Evolutionary conservation across 2,888 invertebrate species (phyloP), one percentile per base, ranked within the genome.

Genomic region (Phengaris arion): DNA sequence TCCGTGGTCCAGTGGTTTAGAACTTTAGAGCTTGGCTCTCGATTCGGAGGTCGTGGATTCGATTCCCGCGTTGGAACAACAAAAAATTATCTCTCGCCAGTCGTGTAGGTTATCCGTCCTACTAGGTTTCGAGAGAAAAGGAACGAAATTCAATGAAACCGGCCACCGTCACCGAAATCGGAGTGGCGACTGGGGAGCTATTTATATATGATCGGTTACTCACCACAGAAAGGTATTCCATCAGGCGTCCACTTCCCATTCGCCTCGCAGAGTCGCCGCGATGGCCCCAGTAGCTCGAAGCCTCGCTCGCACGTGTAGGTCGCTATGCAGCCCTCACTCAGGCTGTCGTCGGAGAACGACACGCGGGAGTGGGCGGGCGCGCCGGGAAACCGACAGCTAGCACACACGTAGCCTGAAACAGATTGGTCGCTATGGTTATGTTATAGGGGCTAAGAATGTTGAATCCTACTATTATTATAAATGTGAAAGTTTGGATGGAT

Each of bases 221-320:
- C 88, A 98, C 98, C 98, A 89, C 98, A 98, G 89, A 98, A 98
- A 7, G 98, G 98, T 82, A 98, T 97, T 76, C 98, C 98, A 85
- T 97, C 97, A 0, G 98, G 98, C 8, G 95, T 89, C 98, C 98
- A 98, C 68, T 94, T 94, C 12, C 96, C 97, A 81, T 96, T 95
- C 0, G 88, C 80, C 73, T 95, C 95, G 84, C 98, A 98, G 22
- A 96, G 94, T 78, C 98, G 93, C 78, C 97, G 90, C 0, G 97
- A 94, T 0, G 98, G 98, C 0, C 98, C 98, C n/a, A 98, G 94
- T 1, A 98, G 94, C 86, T 98, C 98, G 86, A 98, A 98, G 13
- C 98, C 98, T 64, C 96, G 93, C 85, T 98, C 98, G 84, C 98
- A 98, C 68, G 95, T 94, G 87, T 98, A 98, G 0, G 96, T 96